phyloP scores from a whole-genome alignment of 2,888 invertebrate genomes.

The Alsophila aescularia region DNA sequence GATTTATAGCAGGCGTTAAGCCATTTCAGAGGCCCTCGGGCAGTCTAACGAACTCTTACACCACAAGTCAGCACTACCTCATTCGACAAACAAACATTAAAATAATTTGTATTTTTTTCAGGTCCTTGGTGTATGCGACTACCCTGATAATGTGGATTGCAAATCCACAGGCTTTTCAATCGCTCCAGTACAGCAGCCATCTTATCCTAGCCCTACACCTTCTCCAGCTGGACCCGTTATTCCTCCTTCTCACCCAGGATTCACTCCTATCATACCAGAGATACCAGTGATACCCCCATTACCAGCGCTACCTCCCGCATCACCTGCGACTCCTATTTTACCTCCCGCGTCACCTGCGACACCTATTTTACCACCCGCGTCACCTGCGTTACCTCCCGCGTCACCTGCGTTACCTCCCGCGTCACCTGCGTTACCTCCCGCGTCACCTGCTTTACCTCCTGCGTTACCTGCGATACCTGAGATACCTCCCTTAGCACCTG shows the following conservation, averaged over 20 bases:
- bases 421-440: conserved; percentile 12
- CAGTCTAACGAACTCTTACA: too few relatives aligned
- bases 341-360: conserved; percentile 24
- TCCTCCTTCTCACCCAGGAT: conserved; percentile 13
- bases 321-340: conserved; percentile 19
- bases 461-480: conserved; percentile 17
- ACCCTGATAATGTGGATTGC: conserved; percentile 85
- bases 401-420: conserved; percentile 3
- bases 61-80: too few relatives aligned
- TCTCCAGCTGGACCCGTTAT: conserved; percentile 19
- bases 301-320: conserved; percentile 3
- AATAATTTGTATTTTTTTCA: conserved; percentile 54
- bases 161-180: conserved; percentile 28
- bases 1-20: too few relatives aligned
- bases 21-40: too few relatives aligned
- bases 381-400: conserved; percentile 26
- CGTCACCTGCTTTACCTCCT: conserved; percentile 23
- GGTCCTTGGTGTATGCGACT: conserved; percentile 87
- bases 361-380: conserved; percentile 1
- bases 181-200: conserved; percentile 17
- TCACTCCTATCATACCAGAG: conserved; percentile 10
- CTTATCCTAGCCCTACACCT: conserved; percentile 20
- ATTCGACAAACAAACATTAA: too few relatives aligned
- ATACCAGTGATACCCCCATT: background rate
- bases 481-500: conserved; percentile 13